Percentiles rank a stretch among this genome's conserved stretches.
Evolutionary conservation across 2,113 vertebrate species (phyloP).

Genomic region (Struthio camelus): DNA sequence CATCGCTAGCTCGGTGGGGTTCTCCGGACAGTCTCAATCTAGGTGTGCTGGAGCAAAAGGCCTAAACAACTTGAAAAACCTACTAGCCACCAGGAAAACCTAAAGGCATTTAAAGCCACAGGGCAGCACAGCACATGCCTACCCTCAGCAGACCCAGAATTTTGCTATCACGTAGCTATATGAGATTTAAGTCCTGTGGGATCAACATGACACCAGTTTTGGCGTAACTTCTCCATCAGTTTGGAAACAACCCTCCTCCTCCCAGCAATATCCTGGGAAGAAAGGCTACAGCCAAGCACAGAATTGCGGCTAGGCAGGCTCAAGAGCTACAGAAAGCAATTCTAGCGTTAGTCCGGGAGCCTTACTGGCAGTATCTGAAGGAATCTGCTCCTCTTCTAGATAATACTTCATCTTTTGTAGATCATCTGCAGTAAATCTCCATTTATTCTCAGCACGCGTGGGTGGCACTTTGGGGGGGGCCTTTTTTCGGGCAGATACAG

Average conservation of each 20-base stretch:
- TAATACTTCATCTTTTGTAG: conserved; percentile 84
- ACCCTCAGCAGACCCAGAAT: background rate
- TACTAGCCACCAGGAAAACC: background rate
- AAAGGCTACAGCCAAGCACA: background rate
- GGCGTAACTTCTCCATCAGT: background rate
- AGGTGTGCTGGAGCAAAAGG: background rate
- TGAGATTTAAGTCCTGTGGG: background rate
- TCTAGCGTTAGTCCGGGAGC: background rate
- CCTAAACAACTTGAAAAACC: background rate
- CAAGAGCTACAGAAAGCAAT: background rate
- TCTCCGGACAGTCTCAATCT: background rate
- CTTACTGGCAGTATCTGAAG: conserved; percentile 84
- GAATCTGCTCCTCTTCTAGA: conserved; percentile 81
- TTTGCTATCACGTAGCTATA: background rate
- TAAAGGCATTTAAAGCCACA: background rate
- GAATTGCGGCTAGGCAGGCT: background rate
- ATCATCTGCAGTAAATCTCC: conserved; percentile 87
- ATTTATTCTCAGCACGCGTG: conserved; percentile 79
- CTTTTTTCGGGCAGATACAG: conserved; percentile 62
- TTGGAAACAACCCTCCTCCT: background rate
- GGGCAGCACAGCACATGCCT: fast-evolving
- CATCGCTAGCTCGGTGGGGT: background rate
- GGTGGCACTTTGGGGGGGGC: background rate
- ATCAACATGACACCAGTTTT: background rate
- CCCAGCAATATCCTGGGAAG: background rate